Percentiles rank a stretch among this genome's conserved stretches.
Conservation (phyloP, 2,888 invertebrate genomes). For the Rhagonycha fulva region DNA sequence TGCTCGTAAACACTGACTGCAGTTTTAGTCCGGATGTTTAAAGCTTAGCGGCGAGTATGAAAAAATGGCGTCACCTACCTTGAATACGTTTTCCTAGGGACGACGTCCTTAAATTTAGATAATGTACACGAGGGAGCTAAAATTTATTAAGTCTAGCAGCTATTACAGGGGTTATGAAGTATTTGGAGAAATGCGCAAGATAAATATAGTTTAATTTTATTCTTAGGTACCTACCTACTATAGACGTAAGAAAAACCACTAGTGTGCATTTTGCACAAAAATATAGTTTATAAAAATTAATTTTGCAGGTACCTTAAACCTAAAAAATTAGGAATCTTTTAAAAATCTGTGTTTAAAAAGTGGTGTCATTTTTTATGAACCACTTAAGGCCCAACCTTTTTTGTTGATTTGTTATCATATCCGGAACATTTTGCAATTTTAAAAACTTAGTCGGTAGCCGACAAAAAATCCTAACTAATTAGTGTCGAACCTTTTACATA, state of each 20-base stretch:
- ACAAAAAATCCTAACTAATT: background rate
- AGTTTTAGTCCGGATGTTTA: conserved; percentile 24
- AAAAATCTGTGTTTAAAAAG: background rate
- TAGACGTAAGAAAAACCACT: background rate
- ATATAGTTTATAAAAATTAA: background rate
- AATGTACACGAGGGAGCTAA: conserved; percentile 9
- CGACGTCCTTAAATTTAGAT: conserved; percentile 10
- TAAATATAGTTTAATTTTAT: conserved; percentile 3
- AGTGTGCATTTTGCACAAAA: background rate
- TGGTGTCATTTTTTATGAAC: conserved; percentile 1
- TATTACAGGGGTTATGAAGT: conserved; percentile 5
- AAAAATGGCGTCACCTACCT: conserved; percentile 8
- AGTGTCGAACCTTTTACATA: background rate
- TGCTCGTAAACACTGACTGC: background rate
- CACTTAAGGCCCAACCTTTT: background rate
- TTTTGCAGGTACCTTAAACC: background rate
- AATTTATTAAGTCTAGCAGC: conserved; percentile 19
- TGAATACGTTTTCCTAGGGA: conserved; percentile 15
- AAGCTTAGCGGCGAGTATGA: conserved; percentile 6
- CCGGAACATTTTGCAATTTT: background rate
- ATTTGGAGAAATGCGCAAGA: conserved; percentile 2
- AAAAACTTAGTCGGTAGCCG: background rate
- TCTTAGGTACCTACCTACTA: background rate
- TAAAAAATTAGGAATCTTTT: background rate
- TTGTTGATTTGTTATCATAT: background rate